Evolutionary conservation across 2,797 vertebrate species (phyloP), one percentile per base, ranked within the genome.

Genomic region (Manis pentadactyla): DNA sequence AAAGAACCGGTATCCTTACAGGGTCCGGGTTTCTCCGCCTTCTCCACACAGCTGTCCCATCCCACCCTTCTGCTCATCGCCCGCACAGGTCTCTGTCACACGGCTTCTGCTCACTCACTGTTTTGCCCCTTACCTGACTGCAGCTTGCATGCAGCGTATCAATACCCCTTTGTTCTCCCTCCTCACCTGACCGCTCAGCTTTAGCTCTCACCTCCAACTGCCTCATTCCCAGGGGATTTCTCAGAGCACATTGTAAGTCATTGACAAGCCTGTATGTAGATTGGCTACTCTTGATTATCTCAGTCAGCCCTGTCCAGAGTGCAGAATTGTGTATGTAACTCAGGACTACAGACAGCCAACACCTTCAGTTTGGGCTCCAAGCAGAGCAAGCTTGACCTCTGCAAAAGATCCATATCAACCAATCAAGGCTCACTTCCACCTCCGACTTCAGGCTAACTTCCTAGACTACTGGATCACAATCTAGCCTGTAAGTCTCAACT

Each of bases 1-100:
- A 29, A 18, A 57, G n/a, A 85, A 59, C 12, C 57, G 51, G n/a
- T 42, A 27, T 31, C 61, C 23, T 59, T 46, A 10, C 4, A 5
- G 31, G 31, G 39, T 23, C 78, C 59, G 71, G 34, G 23, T 68
- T 37, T 21, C 42, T 86, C 51, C 69, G 64, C 39, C 46, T 86
- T 46, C 53, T 73, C 19, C 0, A 0, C 11, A 9, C 1, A 4
- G 25, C 23, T 49, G 39, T 31, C 66, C 57, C 15, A 5, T 71
- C 27, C 51, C 5, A 66, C 46, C 51, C 37, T 79, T 7, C 75
- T 27, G 9, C 1, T 19, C 21, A 0, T 15, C 55, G 21, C 0
- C 0, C 55, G 25, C 21, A 42, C 2, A 0, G 13, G 7, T 23
- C 37, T 92, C 66, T 34, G 8, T 1, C 31, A 34, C 1, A 2